A percentile compares a stretch with the other conserved stretches of the same genome.
phyloP scores from a whole-genome alignment of 64 coral and sea anemone species.

The Catalaphyllia jardinei region DNA sequence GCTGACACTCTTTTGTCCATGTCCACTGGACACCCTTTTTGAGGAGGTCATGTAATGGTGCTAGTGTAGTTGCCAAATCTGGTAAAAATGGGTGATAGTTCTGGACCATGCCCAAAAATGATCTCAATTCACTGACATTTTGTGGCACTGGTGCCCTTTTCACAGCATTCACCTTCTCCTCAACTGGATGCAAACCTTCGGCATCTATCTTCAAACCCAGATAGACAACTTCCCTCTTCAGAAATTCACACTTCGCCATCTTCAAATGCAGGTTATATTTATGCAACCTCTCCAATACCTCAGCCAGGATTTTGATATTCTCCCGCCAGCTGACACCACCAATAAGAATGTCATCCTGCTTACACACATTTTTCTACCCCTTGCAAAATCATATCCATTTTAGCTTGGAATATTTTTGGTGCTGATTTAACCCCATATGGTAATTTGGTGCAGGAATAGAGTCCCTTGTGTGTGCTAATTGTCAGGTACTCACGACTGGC shows the following conservation, averaged over 20 bases:
- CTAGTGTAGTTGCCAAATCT: too few species aligned
- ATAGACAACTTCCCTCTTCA: slow-evolving; percentile 49
- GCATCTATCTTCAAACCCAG: slow-evolving; percentile 54
- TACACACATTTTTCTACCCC: slow-evolving; percentile 53
- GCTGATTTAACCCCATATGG: slow-evolving; percentile 59
- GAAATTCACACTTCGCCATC: slow-evolving; percentile 69
- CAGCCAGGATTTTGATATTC: slow-evolving; percentile 54
- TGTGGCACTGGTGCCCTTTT: slow-evolving; percentile 36
- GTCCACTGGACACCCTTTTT: slow-evolving; percentile 19
- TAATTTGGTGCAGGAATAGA: too few species aligned
- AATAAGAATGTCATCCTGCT: neutral
- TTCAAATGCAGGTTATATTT: slow-evolving; percentile 62
- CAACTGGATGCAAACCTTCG: slow-evolving; percentile 50
- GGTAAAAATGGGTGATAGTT: too few species aligned
- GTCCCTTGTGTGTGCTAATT: slow-evolving; percentile 14
- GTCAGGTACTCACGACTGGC: slow-evolving; percentile 29
- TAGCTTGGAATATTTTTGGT: slow-evolving; percentile 47
- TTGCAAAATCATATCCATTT: slow-evolving; percentile 57
- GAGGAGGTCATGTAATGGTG: too few species aligned
- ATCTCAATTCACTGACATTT: slow-evolving; percentile 5
- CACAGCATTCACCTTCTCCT: slow-evolving; percentile 54
- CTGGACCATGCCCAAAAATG: too few species aligned
- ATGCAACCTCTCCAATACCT: too few species aligned
- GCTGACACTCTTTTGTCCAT: slow-evolving; percentile 43
- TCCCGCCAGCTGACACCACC: slow-evolving; percentile 34